These are phyloP conservation scores for Tetragonisca angustula DNA, from an alignment of 2,888 invertebrate genomes.

Conservation along the genomic window DNA sequence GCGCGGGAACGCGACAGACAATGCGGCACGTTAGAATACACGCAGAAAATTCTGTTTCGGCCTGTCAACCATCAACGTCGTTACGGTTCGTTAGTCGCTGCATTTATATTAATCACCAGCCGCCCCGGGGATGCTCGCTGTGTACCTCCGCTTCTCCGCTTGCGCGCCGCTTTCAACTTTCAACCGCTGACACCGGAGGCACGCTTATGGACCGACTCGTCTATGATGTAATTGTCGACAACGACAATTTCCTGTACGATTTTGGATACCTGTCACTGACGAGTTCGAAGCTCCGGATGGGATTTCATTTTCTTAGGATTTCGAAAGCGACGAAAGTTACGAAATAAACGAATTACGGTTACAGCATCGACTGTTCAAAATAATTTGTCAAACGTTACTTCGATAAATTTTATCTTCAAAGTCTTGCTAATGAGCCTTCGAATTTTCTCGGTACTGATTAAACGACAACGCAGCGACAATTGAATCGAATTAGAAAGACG, in stretches of 20 bases:
- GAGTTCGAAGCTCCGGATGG: too few species aligned
- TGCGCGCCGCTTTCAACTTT: conserved; percentile 5
- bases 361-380: too few species aligned
- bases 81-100: conserved; percentile 69
- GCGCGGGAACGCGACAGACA: conserved; percentile 65
- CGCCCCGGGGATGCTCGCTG: conserved; percentile 40
- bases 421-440: too few species aligned
- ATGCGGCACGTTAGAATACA: conserved; percentile 65
- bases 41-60: conserved; percentile 72
- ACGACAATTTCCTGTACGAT: too few species aligned
- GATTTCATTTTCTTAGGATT: too few species aligned
- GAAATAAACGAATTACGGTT: too few species aligned
- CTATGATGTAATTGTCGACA: background rate
- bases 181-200: background rate
- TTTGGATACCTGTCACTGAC: too few species aligned
- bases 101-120: conserved; percentile 65
- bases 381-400: too few species aligned
- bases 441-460: background rate
- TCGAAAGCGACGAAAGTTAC: too few species aligned
- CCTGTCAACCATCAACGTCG: conserved; percentile 69
- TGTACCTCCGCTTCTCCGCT: conserved; percentile 15
- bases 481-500: background rate
- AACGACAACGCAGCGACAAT: background rate
- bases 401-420: too few species aligned
- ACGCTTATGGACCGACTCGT: conserved; percentile 6